These are phyloP conservation scores for Malacosoma neustria DNA, from an alignment of 2,888 invertebrate genomes.

Conservation along the genomic window DNA sequence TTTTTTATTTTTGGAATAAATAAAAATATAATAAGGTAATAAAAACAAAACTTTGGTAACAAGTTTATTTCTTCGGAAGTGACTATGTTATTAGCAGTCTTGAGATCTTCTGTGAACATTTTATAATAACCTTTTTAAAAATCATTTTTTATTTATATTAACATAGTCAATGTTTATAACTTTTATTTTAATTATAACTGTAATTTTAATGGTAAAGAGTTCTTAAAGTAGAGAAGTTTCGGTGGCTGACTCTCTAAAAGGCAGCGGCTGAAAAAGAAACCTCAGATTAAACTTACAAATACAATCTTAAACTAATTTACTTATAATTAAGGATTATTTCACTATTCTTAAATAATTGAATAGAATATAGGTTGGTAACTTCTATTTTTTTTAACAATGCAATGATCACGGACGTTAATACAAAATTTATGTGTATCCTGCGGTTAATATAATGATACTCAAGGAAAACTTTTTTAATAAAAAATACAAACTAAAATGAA, in stretches of 20 bases:
- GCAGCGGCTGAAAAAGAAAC: constrained; percentile 63
- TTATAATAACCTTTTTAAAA: constrained; percentile 9
- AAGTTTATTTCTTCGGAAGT: constrained; percentile 56
- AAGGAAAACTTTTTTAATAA: too few relatives aligned
- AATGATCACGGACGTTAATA: too few relatives aligned
- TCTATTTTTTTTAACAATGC: neutral
- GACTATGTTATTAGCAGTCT: constrained; percentile 70
- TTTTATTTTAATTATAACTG: constrained; percentile 41
- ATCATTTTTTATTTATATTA: constrained; percentile 20
- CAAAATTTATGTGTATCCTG: too few relatives aligned
- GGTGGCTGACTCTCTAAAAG: constrained; percentile 54
- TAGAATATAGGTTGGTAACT: neutral
- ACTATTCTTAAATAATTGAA: neutral
- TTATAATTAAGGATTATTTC: neutral
- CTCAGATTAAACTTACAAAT: neutral
- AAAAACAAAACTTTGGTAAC: constrained; percentile 57
- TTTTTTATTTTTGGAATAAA: constrained; percentile 60
- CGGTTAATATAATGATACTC: too few relatives aligned
- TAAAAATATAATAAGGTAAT: constrained; percentile 56
- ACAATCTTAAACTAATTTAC: too few relatives aligned
- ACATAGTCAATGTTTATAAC: constrained; percentile 57
- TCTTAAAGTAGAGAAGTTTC: constrained; percentile 41
- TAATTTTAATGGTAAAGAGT: constrained; percentile 34
- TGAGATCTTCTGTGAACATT: constrained; percentile 43
- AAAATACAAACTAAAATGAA: too few relatives aligned